phyloP scores from a whole-genome alignment of 2,113 vertebrate genomes.

The Benitochromis conjunctus region DNA sequence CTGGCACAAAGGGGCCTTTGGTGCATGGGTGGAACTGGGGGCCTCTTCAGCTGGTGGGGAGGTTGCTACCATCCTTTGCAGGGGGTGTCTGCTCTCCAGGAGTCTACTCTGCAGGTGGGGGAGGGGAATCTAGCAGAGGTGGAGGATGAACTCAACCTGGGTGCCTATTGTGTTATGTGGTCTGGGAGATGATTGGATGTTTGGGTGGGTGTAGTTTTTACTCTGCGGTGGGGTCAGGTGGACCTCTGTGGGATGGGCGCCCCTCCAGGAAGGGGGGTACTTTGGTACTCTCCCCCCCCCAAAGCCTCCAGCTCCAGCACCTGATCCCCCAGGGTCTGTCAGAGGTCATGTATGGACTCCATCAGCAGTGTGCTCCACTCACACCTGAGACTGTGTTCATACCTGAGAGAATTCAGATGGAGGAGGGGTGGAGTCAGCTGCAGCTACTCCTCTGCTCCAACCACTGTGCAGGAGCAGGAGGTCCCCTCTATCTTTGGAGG shows the following conservation, averaged over 20 bases:
- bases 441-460: neutral
- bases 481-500: accelerated
- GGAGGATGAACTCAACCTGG: too few species aligned
- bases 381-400: neutral
- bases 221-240: accelerated
- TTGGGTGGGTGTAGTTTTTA: neutral
- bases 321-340: too few species aligned
- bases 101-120: neutral
- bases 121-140: too few species aligned
- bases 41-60: neutral
- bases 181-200: accelerated
- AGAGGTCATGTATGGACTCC: neutral
- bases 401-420: neutral
- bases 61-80: neutral
- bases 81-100: neutral
- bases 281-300: too few species aligned
- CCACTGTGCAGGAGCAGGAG: neutral
- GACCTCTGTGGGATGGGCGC: neutral
- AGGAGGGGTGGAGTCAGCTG: neutral
- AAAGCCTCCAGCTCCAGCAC: too few species aligned
- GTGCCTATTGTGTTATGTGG: neutral
- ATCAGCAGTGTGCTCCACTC: neutral
- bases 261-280: accelerated
- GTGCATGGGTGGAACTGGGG: neutral
- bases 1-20: neutral